These are phyloP conservation scores for Lepidochitona cinerea DNA, from an alignment of 2,888 invertebrate species.

Conservation along the genomic window DNA sequence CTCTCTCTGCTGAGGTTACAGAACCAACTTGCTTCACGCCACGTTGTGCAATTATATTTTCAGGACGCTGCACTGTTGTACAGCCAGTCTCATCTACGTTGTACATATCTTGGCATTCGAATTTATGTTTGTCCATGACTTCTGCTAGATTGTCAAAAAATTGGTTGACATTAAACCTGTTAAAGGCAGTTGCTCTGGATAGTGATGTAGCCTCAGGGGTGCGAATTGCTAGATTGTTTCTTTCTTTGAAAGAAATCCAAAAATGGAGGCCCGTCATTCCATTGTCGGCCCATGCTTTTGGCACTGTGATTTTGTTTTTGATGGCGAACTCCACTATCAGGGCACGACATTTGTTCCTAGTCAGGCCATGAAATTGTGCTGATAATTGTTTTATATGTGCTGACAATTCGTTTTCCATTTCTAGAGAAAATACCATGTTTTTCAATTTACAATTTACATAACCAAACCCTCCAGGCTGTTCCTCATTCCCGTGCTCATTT, in stretches of 20 bases:
- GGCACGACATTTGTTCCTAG: background rate
- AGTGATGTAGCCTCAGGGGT: slow-evolving; percentile 15
- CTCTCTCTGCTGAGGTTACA: slow-evolving; percentile 17
- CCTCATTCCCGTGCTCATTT: background rate
- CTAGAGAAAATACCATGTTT: slow-evolving; percentile 4
- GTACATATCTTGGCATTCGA: slow-evolving; percentile 10
- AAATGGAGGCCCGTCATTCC: background rate
- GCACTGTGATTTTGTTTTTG: background rate
- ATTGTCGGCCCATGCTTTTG: background rate
- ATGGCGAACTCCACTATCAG: slow-evolving; percentile 1
- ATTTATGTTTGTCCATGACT: slow-evolving; percentile 4
- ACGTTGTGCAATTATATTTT: background rate
- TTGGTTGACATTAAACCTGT: background rate
- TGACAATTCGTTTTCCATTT: slow-evolving; percentile 16
- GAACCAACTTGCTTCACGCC: slow-evolving; percentile 15
- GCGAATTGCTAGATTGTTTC: slow-evolving; percentile 8
- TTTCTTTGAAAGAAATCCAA: slow-evolving; percentile 3
- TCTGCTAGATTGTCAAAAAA: slow-evolving; percentile 14
- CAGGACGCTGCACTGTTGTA: slow-evolving; percentile 3
- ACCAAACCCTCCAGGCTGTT: background rate
- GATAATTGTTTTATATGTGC: slow-evolving; percentile 9
- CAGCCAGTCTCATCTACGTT: slow-evolving; percentile 14
- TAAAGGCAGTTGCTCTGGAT: slow-evolving; percentile 11
- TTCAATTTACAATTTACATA: background rate
- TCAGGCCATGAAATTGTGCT: slow-evolving; percentile 15